phyloP scores from a whole-genome alignment of 2,797 vertebrate genomes.

The Myiotriccus ornatus region DNA sequence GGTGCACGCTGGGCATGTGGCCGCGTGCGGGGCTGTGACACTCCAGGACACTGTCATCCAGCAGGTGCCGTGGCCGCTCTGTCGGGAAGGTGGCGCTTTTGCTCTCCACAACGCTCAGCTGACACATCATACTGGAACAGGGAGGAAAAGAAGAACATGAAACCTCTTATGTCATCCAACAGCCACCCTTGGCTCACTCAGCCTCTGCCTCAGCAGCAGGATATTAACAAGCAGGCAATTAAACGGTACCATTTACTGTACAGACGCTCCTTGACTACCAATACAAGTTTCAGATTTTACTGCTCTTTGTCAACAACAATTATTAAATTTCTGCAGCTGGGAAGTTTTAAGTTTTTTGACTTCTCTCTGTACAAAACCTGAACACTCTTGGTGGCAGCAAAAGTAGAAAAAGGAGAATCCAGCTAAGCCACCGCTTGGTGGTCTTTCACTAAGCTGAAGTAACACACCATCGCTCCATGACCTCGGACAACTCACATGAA shows the following conservation, averaged over 20 bases:
- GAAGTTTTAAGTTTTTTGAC: not conserved
- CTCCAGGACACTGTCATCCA: conserved; percentile 96
- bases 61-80: conserved; percentile 89
- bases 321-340: not conserved
- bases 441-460: not conserved
- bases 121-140: conserved; percentile 88
- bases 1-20: conserved; percentile 69
- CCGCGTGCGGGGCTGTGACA: conserved; percentile 86
- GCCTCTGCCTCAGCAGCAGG: not conserved
- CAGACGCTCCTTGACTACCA: not conserved
- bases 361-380: not conserved
- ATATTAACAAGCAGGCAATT: not conserved
- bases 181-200: not conserved
- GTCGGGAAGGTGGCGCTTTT: conserved; percentile 91
- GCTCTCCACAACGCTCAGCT: conserved; percentile 90
- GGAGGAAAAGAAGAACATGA: not conserved
- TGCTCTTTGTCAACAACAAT: not conserved
- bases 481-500: not conserved
- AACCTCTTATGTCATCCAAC: not conserved
- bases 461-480: not conserved
- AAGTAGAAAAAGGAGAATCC: not conserved
- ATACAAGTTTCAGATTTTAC: not conserved
- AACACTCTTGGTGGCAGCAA: not conserved
- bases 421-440: not conserved
- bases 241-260: not conserved